Percentiles rank a stretch among this genome's conserved stretches.
These are phyloP conservation scores for Galaxias olidus DNA, from an alignment of 2,797 vertebrate species.

Conservation along the genomic window DNA sequence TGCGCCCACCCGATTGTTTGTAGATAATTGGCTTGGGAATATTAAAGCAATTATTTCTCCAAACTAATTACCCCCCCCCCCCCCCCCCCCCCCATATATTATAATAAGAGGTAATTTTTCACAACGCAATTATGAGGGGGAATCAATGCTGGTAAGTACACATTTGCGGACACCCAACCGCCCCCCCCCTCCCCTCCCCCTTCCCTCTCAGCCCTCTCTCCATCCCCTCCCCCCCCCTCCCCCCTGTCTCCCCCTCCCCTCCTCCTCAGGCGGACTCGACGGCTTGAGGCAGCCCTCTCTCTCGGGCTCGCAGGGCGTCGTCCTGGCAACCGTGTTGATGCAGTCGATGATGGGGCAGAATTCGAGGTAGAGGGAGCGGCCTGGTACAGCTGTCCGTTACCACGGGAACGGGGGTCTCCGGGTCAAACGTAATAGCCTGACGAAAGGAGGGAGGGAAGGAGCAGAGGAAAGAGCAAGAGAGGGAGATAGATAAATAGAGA, in stretches of 20 bases:
- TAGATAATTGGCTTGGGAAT: constrained; percentile 64
- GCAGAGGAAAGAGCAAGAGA: constrained; percentile 26
- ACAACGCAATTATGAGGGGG: constrained; percentile 62
- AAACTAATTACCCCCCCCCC: constrained; percentile 52
- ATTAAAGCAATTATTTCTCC: constrained; percentile 51
- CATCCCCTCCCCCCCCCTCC: constrained; percentile 1
- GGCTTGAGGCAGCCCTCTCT: constrained; percentile 82
- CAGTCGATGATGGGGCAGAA: constrained; percentile 87
- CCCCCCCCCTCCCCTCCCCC: constrained; percentile 11
- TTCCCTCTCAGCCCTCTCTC: constrained; percentile 11
- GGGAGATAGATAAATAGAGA: background rate
- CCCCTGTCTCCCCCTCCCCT: constrained; percentile 8
- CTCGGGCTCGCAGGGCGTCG: constrained; percentile 79
- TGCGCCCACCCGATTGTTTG: constrained; percentile 48
- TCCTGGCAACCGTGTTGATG: constrained; percentile 87
- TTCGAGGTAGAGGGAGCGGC: constrained; percentile 85
- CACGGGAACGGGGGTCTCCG: constrained; percentile 80
- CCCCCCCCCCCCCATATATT: constrained; percentile 33
- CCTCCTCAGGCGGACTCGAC: constrained; percentile 63
- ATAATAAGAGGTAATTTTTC: constrained; percentile 54
- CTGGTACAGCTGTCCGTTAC: constrained; percentile 82
- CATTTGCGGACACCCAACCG: constrained; percentile 26
- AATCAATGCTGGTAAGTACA: constrained; percentile 55
- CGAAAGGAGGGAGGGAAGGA: constrained; percentile 17
- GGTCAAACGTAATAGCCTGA: constrained; percentile 85